Base-by-base conservation (phyloP, 2,888 invertebrate genomes). In the Candidula unifasciata region DNA sequence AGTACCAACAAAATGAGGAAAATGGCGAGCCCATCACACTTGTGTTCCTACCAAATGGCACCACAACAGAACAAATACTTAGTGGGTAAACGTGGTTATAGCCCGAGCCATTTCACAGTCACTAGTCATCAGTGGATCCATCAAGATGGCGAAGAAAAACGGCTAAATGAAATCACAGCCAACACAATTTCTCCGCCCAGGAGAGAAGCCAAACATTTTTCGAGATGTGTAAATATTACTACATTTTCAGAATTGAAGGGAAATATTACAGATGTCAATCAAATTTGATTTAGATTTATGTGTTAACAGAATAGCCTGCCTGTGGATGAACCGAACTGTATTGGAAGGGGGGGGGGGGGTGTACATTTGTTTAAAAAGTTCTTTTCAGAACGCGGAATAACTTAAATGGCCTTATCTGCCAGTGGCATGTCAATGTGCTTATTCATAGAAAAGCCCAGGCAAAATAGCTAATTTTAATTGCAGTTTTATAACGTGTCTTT, bases 211-310 rank as follows among this genome's bases (percentile, higher is more conserved):
- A 74, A 82, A 52, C 30, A 66, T 6, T 77, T 44, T 54, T 66
- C 27, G 27, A 57, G 74, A 79, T 60, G 60, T 33, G 66, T 35
- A 27, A 66, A 79, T 37, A 79, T 52, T 64, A 52, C 16, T 21
- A 16, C 5, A 27, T 18, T 5, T 18, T 16, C 74, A 3, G 5
- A 16, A 52, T 74, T 10, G 74, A 74, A n/a, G 74, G 8, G 54
- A 74, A 21, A 52, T 74, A n/a, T 37, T 74, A 30, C 3, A 74
- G 27, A 30, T 74, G 54, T 54, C 54, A 54, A n/a, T 54, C 52
- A 18, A 13, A 54, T 27, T 52, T 27, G 30, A 27, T 16, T 3
- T n/a, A 13, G 27, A n/a, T 27, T 52, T 10, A 52, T 3, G 18
- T 24, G 74, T 54, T 27, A 54, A 54, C 52, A 54, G 3, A 54